These are phyloP conservation scores for Ursus arctos DNA, from an alignment of 2,113 vertebrate genomes.

Conservation along the genomic window DNA sequence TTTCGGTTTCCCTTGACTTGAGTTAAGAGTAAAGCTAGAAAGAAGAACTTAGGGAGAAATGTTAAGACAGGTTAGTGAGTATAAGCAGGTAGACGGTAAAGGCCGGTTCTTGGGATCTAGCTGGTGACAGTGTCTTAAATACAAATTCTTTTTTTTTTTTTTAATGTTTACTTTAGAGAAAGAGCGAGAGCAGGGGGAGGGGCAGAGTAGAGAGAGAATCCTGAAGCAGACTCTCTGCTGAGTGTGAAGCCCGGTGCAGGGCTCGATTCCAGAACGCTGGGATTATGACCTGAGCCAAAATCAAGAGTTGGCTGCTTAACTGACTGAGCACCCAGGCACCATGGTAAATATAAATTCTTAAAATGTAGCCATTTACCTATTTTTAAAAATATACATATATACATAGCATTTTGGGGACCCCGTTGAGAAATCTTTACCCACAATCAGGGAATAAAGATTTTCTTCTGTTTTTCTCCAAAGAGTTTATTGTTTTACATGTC, in stretches of 20 bases:
- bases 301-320: neutral
- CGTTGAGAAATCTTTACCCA: neutral
- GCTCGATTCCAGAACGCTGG: neutral
- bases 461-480: neutral
- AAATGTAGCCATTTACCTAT: neutral
- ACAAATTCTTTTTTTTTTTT: neutral
- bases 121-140: neutral
- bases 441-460: neutral
- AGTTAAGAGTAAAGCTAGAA: neutral
- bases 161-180: neutral
- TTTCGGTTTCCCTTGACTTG: neutral
- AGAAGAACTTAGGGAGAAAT: neutral
- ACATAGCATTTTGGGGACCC: neutral
- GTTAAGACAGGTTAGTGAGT: neutral
- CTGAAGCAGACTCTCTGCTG: neutral
- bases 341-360: neutral
- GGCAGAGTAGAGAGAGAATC: neutral
- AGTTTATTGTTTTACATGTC: neutral
- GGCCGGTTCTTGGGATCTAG: neutral
- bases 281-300: neutral
- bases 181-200: neutral
- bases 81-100: neutral
- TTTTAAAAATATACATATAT: neutral
- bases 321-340: neutral
- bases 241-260: neutral